Evolutionary conservation across 2,888 invertebrate genomes (phyloP), one percentile per base, ranked within the genome.

Genomic region (Drosophila conformis): DNA sequence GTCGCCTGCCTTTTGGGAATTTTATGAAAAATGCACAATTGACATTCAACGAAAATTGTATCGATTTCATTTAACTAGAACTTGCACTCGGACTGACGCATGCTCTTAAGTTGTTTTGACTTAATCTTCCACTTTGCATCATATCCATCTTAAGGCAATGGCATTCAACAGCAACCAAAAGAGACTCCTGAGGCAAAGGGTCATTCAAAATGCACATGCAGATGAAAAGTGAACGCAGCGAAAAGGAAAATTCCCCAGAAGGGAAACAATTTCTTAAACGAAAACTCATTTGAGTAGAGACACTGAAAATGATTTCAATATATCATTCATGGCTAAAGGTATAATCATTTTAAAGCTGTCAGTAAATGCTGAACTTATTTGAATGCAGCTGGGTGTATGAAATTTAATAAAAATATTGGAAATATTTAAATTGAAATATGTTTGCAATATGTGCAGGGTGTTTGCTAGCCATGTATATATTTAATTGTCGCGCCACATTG

Each of bases 181-280:
- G 3, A 15, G 29, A 11, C 15, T 56, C 54, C 18, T 25, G 11
- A 21, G 33, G 21, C 25, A 60, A 59, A 77, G 64, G 69, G 62
- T 60, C 73, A 77, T 73, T 67, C 56, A 65, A 52, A 70, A 62
- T 70, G 70, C 81, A 77, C 54, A 78, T 74, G 66, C 40, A 62
- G 29, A 54, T 38, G 53, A 57, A 57, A 57, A 31, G 40, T 46
- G 36, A 53, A 25, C 31, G 13, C 25, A 40, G 38, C 53, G 67
- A 73, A 68, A 80, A 61, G 63, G 52, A 71, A 58, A 67, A 74
- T 67, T 77, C 63, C 74, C 74, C 74, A 65, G 42, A 67, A 71
- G 86, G 58, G 80, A 40, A 63, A 63, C 57, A 69, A 58, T 52
- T 51, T 62, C 63, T 58, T 68, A 68, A 70, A 80, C 83, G 67